Evolutionary conservation across 2,113 vertebrate genomes (phyloP).

Genomic region (Piaya cayana): DNA sequence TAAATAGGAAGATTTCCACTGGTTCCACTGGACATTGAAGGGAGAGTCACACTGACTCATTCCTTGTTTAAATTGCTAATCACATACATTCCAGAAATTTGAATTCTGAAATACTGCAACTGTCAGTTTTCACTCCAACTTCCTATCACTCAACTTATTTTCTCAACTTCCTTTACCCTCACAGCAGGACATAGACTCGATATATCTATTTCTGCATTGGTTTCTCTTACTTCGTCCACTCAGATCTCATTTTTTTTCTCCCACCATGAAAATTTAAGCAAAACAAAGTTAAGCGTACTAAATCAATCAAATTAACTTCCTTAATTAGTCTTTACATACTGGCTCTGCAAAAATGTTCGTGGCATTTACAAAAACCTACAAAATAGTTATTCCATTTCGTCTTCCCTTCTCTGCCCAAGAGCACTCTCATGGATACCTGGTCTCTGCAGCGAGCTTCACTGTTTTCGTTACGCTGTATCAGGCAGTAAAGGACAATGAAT

Average conservation of each 20-base stretch:
- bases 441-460: not conserved
- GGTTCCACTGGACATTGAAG: not conserved
- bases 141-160: not conserved
- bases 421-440: not conserved
- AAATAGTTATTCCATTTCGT: not conserved
- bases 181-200: not conserved
- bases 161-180: not conserved
- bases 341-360: not conserved
- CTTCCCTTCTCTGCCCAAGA: not conserved
- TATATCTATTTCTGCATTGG: not conserved
- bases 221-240: not conserved
- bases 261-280: not conserved
- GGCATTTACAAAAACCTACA: not conserved
- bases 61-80: not conserved
- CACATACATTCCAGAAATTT: not conserved
- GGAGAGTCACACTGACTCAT: not conserved
- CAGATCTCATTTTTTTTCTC: not conserved
- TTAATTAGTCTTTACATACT: not conserved
- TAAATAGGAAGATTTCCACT: not conserved
- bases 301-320: not conserved
- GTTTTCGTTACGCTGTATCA: not conserved
- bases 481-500: not conserved
- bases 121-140: not conserved
- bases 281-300: not conserved
- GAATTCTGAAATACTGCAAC: not conserved